Percentiles rank a stretch among this genome's conserved stretches.
These are phyloP conservation scores for Lophura nycthemera DNA, from an alignment of 2,113 vertebrate genomes.

Conservation along the genomic window DNA sequence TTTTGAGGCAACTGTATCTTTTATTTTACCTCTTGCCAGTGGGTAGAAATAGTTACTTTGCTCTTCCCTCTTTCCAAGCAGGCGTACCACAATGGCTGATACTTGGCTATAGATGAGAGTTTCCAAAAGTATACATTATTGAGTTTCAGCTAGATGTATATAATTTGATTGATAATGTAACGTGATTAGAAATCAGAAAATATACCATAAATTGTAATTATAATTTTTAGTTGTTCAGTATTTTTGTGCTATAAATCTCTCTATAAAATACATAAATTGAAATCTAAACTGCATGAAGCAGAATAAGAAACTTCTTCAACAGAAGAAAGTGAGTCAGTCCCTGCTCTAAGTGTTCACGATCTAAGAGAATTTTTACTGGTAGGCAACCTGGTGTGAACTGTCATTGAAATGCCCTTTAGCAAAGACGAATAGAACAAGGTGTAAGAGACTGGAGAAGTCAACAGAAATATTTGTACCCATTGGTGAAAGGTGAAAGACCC, in stretches of 20 bases:
- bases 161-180: not conserved
- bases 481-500: too few species aligned
- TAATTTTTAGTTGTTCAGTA: not conserved
- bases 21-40: not conserved
- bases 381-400: not conserved
- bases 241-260: not conserved
- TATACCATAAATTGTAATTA: not conserved
- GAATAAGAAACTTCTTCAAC: not conserved
- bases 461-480: too few species aligned
- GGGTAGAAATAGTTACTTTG: not conserved
- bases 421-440: not conserved
- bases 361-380: not conserved
- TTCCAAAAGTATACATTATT: not conserved
- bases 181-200: not conserved
- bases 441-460: not conserved
- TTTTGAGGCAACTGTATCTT: slow-evolving; percentile 41
- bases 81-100: not conserved
- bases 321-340: not conserved
- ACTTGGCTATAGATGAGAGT: not conserved
- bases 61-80: not conserved
- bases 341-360: fast-evolving
- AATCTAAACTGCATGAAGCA: not conserved
- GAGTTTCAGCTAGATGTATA: not conserved
- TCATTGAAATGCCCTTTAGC: not conserved
- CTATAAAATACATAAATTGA: fast-evolving